Conservation (phyloP, 2,797 vertebrate genomes). For the Pseudocheirus occidentalis region DNA sequence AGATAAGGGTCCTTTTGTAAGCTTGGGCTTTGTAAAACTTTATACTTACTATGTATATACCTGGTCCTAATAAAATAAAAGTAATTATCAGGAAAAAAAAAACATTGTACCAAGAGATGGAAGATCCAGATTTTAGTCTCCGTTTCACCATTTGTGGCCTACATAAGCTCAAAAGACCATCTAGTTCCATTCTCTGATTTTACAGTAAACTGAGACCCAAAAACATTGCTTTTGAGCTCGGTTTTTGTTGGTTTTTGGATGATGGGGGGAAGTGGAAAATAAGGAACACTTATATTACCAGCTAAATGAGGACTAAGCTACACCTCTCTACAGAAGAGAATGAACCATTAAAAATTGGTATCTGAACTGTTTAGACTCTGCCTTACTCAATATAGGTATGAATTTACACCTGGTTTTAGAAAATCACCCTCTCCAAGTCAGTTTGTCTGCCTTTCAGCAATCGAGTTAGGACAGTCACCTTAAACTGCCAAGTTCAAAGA, state of each 20-base stretch:
- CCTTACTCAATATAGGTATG: background rate
- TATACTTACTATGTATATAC: background rate
- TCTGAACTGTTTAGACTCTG: background rate
- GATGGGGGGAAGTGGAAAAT: background rate
- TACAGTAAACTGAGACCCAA: background rate
- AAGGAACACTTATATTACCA: background rate
- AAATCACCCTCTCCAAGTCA: background rate
- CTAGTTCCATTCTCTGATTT: background rate
- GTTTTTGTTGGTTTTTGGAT: background rate
- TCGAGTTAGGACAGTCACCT: background rate
- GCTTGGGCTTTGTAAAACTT: background rate
- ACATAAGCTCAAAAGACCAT: background rate
- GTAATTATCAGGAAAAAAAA: background rate
- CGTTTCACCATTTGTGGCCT: background rate
- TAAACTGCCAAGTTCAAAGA: background rate
- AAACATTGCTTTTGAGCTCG: background rate
- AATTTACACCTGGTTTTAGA: background rate
- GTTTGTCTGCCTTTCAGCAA: background rate
- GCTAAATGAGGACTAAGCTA: background rate
- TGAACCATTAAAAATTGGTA: background rate
- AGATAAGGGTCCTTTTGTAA: background rate
- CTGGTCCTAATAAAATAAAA: background rate
- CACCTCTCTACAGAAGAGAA: background rate
- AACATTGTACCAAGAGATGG: background rate
- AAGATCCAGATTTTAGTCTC: background rate